Evolutionary conservation across 2,113 vertebrate genomes (phyloP).

Genomic region (Ginglymostoma cirratum): DNA sequence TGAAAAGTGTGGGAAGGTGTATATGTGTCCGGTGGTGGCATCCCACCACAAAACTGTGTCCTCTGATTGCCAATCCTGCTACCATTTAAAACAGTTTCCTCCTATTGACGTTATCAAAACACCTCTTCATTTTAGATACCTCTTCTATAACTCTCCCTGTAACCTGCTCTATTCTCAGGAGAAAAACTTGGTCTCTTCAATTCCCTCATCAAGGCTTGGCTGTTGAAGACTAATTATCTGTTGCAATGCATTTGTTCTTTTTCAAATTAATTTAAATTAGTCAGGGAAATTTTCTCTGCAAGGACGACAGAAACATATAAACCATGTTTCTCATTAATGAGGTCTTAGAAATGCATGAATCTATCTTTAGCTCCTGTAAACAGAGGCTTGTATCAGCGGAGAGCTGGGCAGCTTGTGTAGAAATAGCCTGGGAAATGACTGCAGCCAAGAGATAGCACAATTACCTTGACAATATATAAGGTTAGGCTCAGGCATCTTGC

Average conservation of each 20-base stretch:
- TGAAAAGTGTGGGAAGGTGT: no score
- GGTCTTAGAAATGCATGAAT: background rate
- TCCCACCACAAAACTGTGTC: background rate
- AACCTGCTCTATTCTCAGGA: background rate
- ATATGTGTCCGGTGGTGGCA: no score
- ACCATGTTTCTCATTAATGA: background rate
- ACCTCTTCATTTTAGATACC: background rate
- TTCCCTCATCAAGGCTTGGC: background rate
- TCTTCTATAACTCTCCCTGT: background rate
- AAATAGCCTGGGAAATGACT: background rate
- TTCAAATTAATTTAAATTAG: background rate
- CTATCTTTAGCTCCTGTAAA: conserved; percentile 6
- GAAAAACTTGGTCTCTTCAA: background rate
- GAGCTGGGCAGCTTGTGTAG: background rate
- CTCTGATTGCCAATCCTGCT: background rate
- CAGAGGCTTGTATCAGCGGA: background rate
- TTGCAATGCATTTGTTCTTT: background rate
- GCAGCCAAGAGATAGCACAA: background rate
- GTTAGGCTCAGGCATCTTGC: background rate
- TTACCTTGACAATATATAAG: background rate
- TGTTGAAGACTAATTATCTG: background rate
- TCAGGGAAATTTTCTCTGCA: background rate
- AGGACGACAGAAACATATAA: background rate
- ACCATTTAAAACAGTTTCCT: background rate
- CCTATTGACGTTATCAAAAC: background rate